phyloP scores from a whole-genome alignment of 2,888 invertebrate species.

The Microctonus hyperodae region DNA sequence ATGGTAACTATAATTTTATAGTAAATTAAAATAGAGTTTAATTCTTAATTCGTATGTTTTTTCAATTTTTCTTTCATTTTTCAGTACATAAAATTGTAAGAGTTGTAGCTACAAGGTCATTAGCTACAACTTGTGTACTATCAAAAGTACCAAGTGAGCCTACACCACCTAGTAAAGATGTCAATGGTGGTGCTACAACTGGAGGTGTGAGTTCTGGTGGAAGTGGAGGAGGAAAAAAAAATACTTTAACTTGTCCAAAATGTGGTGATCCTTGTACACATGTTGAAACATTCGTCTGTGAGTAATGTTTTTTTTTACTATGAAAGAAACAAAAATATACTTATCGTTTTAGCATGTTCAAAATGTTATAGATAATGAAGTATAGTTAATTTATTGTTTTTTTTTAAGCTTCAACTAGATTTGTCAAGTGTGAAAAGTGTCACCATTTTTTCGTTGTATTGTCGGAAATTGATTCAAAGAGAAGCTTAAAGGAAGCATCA shows the following conservation, averaged over 20 bases:
- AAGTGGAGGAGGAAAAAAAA: slow-evolving; percentile 73
- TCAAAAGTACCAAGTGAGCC: slow-evolving; percentile 57
- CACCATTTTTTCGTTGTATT: slow-evolving; percentile 97
- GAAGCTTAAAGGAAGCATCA: slow-evolving; percentile 79
- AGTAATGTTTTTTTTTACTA: slow-evolving; percentile 53
- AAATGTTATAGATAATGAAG: not conserved
- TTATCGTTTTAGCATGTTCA: not conserved
- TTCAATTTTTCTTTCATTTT: slow-evolving; percentile 20
- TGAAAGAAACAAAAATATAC: slow-evolving; percentile 1
- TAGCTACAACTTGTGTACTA: slow-evolving; percentile 50
- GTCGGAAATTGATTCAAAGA: slow-evolving; percentile 91
- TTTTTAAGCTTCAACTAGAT: slow-evolving; percentile 79
- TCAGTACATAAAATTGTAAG: slow-evolving; percentile 59
- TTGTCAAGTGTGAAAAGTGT: slow-evolving; percentile 98
- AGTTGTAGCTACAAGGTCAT: slow-evolving; percentile 52
- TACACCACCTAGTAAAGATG: slow-evolving; percentile 53
- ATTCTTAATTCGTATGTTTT: not conserved
- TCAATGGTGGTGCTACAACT: slow-evolving; percentile 38
- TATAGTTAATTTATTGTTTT: not conserved
- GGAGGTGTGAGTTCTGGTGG: slow-evolving; percentile 43
- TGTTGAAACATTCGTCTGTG: slow-evolving; percentile 95
- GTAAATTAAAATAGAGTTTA: slow-evolving; percentile 8
- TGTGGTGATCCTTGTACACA: slow-evolving; percentile 98
- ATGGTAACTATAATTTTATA: slow-evolving; percentile 48
- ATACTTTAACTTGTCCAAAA: slow-evolving; percentile 90